phyloP scores from a whole-genome alignment of 2,113 vertebrate species.

The Castor canadensis region DNA sequence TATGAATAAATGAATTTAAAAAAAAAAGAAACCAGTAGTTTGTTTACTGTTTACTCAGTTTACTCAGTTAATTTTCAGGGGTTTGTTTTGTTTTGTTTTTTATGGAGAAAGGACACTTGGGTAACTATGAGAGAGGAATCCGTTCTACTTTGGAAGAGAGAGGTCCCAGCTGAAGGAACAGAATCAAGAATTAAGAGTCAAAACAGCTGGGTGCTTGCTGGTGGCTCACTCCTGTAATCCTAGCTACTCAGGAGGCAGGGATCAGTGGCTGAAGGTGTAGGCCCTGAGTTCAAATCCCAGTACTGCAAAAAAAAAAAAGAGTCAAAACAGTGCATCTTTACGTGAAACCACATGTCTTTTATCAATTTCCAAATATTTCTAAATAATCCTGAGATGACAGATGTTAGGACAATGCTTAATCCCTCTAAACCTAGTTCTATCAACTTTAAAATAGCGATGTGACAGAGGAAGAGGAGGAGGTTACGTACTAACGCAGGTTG shows the following conservation, averaged over 20 bases:
- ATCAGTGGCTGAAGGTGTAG: too few species aligned
- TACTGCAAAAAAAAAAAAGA: not conserved
- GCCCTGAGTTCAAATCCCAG: too few species aligned
- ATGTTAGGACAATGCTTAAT: too few species aligned
- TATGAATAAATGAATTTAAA: too few species aligned
- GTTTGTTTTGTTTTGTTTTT: too few species aligned
- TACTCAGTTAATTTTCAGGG: constrained; percentile 4
- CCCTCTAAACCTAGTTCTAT: too few species aligned
- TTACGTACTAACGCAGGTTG: too few species aligned
- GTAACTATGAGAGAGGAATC: not conserved
- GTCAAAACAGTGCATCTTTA: not conserved
- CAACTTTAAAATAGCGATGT: too few species aligned
- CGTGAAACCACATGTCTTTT: not conserved
- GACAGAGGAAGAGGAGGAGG: too few species aligned
- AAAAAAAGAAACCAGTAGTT: not conserved
- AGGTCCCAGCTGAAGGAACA: not conserved
- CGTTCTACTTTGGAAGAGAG: not conserved
- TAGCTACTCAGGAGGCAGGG: too few species aligned
- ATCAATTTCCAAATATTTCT: not conserved
- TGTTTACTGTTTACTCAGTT: not conserved
- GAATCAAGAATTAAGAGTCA: not conserved
- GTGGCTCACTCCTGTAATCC: too few species aligned
- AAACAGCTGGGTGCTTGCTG: too few species aligned
- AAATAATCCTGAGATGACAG: not conserved
- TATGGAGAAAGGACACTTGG: not conserved